Percentiles rank a stretch among this genome's conserved stretches.
Evolutionary conservation across 2,888 invertebrate genomes (phyloP).

Genomic region (Torymus tubicola): DNA sequence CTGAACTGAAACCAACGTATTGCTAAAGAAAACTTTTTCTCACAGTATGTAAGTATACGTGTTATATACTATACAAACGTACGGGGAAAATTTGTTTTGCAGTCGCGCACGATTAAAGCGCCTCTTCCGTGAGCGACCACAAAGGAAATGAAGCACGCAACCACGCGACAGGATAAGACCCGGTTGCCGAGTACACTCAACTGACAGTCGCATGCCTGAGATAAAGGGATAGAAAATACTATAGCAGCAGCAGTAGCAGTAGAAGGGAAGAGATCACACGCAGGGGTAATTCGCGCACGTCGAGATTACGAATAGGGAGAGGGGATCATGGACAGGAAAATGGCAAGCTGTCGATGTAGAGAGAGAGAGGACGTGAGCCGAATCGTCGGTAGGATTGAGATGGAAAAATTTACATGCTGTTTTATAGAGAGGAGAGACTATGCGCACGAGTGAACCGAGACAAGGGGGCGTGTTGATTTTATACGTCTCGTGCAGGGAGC

Average conservation of each 20-base stretch:
- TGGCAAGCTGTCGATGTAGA: constrained; percentile 34
- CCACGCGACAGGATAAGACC: constrained; percentile 7
- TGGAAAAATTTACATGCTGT: constrained; percentile 38
- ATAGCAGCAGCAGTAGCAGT: background rate
- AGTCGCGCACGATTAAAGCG: constrained; percentile 21
- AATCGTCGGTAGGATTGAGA: constrained; percentile 9
- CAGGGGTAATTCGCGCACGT: constrained; percentile 23
- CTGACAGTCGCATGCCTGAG: background rate
- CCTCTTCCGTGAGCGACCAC: background rate
- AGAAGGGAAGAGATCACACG: constrained; percentile 23
- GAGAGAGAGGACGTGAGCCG: constrained; percentile 15
- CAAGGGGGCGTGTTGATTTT: too few species aligned
- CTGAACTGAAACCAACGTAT: too few species aligned
- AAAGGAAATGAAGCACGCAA: constrained; percentile 10
- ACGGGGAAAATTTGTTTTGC: constrained; percentile 37
- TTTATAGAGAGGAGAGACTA: background rate
- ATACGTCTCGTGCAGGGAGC: too few species aligned
- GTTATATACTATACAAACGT: background rate
- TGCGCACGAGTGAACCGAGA: background rate
- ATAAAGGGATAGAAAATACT: constrained; percentile 37
- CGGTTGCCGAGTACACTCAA: background rate
- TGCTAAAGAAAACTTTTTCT: too few species aligned
- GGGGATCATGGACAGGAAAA: constrained; percentile 20
- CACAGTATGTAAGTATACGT: background rate
- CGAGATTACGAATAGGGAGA: constrained; percentile 18